phyloP scores from a whole-genome alignment of 2,113 vertebrate species.

The Elephantulus edwardii region DNA sequence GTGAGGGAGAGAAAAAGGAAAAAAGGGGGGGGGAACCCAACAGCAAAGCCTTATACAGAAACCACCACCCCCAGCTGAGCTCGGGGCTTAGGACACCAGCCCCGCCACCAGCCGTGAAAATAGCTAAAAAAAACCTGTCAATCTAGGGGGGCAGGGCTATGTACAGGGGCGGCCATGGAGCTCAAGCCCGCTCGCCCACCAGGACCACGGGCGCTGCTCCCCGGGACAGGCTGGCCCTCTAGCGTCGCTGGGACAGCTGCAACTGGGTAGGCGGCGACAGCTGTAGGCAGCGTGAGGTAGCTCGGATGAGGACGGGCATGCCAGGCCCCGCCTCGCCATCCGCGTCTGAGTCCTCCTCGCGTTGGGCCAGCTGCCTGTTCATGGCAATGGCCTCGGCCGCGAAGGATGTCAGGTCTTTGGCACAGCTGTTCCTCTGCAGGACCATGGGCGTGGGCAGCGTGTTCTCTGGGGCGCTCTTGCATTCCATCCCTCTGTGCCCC shows the following conservation, averaged over 20 bases:
- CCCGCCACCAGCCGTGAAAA: constrained; percentile 66
- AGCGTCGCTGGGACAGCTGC: constrained; percentile 92
- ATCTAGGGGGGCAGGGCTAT: constrained; percentile 18
- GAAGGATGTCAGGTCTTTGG: constrained; percentile 97
- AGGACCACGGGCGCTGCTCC: constrained; percentile 90
- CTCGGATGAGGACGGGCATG: constrained; percentile 89
- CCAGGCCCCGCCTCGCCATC: constrained; percentile 85
- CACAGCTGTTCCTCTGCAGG: constrained; percentile 96
- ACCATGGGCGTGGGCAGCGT: constrained; percentile 92
- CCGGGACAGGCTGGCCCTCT: constrained; percentile 89
- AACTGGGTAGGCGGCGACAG: constrained; percentile 96
- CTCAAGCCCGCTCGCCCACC: constrained; percentile 86
- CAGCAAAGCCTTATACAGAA: constrained; percentile 66
- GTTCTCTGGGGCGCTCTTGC: constrained; percentile 88
- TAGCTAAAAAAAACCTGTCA: constrained; percentile 51
- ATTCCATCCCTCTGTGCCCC: accelerated
- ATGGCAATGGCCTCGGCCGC: constrained; percentile 96
- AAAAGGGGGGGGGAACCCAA: background rate
- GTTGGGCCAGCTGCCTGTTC: constrained; percentile 94
- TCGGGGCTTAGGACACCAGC: constrained; percentile 81
- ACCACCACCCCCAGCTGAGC: constrained; percentile 86
- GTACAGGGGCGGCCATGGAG: background rate
- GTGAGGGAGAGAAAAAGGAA: background rate
- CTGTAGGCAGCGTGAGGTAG: constrained; percentile 91
- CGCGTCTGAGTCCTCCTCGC: constrained; percentile 91